Evolutionary conservation across 2,797 vertebrate genomes (phyloP).

Genomic region (Tapera naevia): DNA sequence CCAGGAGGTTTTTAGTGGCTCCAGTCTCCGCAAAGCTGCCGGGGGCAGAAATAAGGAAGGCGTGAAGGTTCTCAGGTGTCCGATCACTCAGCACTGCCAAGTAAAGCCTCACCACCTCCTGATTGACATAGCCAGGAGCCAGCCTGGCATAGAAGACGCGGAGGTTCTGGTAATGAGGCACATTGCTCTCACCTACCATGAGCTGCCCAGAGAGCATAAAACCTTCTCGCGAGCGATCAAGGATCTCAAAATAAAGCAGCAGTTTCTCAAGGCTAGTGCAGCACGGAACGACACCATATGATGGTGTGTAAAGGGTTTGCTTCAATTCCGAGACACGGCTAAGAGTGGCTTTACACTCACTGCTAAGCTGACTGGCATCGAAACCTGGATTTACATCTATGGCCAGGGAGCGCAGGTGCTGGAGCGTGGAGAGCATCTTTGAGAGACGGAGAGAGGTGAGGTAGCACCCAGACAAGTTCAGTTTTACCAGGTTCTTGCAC

Average conservation of each 20-base stretch:
- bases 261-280: slow-evolving; percentile 89
- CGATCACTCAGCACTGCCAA: slow-evolving; percentile 92
- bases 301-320: slow-evolving; percentile 91
- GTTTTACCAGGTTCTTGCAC: slow-evolving; percentile 86
- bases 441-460: slow-evolving; percentile 89
- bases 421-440: slow-evolving; percentile 86
- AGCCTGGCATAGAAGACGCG: slow-evolving; percentile 91
- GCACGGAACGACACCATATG: slow-evolving; percentile 93
- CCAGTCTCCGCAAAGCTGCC: slow-evolving; percentile 85
- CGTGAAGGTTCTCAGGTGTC: slow-evolving; percentile 87
- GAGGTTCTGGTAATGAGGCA: slow-evolving; percentile 95
- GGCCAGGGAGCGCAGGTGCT: slow-evolving; percentile 85
- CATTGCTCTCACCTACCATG: slow-evolving; percentile 96
- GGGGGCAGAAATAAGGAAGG: slow-evolving; percentile 92
- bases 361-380: slow-evolving; percentile 86
- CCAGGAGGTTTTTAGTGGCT: slow-evolving; percentile 83
- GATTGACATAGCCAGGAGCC: slow-evolving; percentile 91
- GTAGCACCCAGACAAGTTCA: slow-evolving; percentile 90
- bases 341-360: slow-evolving; percentile 89
- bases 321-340: slow-evolving; percentile 88
- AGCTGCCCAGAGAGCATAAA: slow-evolving; percentile 90
- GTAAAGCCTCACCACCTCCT: slow-evolving; percentile 93
- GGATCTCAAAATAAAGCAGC: slow-evolving; percentile 92
- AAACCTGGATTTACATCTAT: slow-evolving; percentile 90
- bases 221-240: slow-evolving; percentile 89